Evolutionary conservation across 2,888 invertebrate species (phyloP).

Genomic region (Leucophora obtusa): DNA sequence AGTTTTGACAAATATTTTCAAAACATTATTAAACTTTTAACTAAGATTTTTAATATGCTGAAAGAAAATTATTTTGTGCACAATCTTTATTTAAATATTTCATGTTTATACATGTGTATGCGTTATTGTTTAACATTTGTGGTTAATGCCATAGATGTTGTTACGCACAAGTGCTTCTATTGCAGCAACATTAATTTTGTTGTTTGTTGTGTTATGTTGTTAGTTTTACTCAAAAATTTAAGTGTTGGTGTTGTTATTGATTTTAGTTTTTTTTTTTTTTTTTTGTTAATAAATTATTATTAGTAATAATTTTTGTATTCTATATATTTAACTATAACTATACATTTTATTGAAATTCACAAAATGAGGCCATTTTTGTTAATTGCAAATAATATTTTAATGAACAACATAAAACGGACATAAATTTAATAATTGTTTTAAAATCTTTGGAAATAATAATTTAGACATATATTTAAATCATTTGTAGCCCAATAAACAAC

Average conservation of each 20-base stretch:
- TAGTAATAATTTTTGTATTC: conserved; percentile 12
- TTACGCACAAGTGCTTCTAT: conserved; percentile 51
- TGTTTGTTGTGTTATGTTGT: neutral
- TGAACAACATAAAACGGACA: conserved; percentile 7
- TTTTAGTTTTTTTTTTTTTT: conserved; percentile 21
- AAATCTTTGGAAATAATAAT: too few species aligned
- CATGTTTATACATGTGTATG: conserved; percentile 40
- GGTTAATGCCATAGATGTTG: neutral
- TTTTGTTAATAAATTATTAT: conserved; percentile 41
- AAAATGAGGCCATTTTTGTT: conserved; percentile 39
- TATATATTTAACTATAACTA: conserved; percentile 7
- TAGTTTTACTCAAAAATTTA: neutral
- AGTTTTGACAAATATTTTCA: too few species aligned
- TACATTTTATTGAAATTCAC: neutral
- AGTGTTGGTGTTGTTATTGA: conserved; percentile 59
- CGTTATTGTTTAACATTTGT: conserved; percentile 56
- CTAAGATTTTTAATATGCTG: too few species aligned
- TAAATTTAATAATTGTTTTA: conserved; percentile 12
- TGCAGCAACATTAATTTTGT: neutral
- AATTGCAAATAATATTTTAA: conserved; percentile 33
- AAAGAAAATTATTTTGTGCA: neutral
- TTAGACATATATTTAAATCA: too few species aligned
- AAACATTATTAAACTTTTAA: too few species aligned
- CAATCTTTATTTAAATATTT: conserved; percentile 19
- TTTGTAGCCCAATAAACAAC: too few species aligned